Evolutionary conservation across 2,888 invertebrate species (phyloP), one percentile per base, ranked within the genome.

Genomic region (Cordilura impudica): DNA sequence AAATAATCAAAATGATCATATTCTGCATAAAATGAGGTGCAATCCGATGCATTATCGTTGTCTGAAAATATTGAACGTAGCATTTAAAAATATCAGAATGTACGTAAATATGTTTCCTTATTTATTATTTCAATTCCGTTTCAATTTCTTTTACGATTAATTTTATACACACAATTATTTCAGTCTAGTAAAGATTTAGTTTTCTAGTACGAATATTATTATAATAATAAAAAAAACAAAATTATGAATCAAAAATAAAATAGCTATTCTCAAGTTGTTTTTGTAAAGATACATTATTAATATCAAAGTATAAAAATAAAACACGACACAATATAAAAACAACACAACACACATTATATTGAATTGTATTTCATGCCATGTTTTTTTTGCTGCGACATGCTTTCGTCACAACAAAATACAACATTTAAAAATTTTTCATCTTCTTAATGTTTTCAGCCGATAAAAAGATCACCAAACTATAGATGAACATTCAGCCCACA

Each of bases 1-100:
- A 95, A 92, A 87, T 94, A 95, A 87, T 95, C 94, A 84, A 94
- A 94, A n/a, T 94, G 94, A 89, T 95, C 94, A 85, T 94, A 94
- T 78, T 94, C 93, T 84, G 94, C 94, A 85, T 95, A 95, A 81
- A 94, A 93, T 63, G 93, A 94, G 74, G 92, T 91, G 83, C 92
- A 91, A 82, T 93, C 92, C 19, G 93, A 93, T 81, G 90, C 91
- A 75, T 90, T 87, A 83, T 92, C 92, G 83, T 91, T 91, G 84
- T 91, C 92, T 86, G 87, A 86, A 90, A 89, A 86, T 88, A 89
- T 82, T 83, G 88, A 88, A 84, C 87, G 84, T 85, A 88, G 82
- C 69, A 79, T 86, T 78, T 66, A 67, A 54, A 75, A 72, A 54
- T 53, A 60, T 72, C 14, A 39, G 35, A 49, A 26, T 58, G 45